Conservation (phyloP, 1,140 invertebrate genomes). For the Epicauta chinensis region DNA sequence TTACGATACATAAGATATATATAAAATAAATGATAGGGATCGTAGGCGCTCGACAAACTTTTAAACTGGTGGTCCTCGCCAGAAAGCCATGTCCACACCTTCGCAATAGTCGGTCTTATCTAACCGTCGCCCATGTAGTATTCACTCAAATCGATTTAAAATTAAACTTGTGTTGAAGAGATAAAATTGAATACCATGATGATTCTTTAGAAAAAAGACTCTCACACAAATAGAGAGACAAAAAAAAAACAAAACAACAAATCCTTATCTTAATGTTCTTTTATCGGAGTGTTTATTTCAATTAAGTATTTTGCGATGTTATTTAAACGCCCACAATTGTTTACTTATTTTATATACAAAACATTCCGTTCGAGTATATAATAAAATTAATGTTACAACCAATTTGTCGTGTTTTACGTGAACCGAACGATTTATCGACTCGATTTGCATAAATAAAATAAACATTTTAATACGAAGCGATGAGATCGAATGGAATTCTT, state of each 20-base stretch:
- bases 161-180: slow-evolving; percentile 40
- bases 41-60: slow-evolving; percentile 20
- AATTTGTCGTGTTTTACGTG: slow-evolving; percentile 11
- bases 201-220: slow-evolving; percentile 23
- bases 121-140: slow-evolving; percentile 27
- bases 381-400: slow-evolving; percentile 32
- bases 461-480: no score
- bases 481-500: no score
- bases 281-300: slow-evolving; percentile 41
- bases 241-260: no score
- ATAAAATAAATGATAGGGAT: background rate
- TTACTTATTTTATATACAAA: no score
- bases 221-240: background rate
- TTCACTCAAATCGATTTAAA: slow-evolving; percentile 41
- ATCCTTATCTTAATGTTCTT: slow-evolving; percentile 36
- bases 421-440: no score
- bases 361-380: background rate
- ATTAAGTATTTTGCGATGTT: slow-evolving; percentile 41
- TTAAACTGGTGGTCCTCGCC: slow-evolving; percentile 17
- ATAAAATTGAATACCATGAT: slow-evolving; percentile 32
- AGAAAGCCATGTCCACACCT: slow-evolving; percentile 14
- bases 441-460: no score
- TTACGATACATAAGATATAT: background rate
- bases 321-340: slow-evolving; percentile 21
- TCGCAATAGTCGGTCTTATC: slow-evolving; percentile 18